Conservation (phyloP, 2,888 invertebrate genomes). For the Cantharis nigra region DNA sequence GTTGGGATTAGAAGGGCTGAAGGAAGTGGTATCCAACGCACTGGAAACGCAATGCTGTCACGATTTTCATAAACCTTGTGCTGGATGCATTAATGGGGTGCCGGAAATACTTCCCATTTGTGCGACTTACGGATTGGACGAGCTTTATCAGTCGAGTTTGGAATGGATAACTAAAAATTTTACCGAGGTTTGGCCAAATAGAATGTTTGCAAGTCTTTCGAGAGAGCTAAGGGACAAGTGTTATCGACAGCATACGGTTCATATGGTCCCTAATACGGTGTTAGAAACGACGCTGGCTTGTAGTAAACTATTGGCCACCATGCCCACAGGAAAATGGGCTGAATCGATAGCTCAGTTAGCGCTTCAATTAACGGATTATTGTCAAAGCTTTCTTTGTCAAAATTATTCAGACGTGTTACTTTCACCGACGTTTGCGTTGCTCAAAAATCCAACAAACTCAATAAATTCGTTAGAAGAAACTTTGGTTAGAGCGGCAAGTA, state of each 20-base stretch:
- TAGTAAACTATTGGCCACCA: conserved; percentile 75
- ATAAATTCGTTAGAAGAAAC: conserved; percentile 65
- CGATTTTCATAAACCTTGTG: conserved; percentile 93
- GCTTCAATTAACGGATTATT: conserved; percentile 78
- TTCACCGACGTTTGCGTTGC: conserved; percentile 61
- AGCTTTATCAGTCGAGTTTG: conserved; percentile 82
- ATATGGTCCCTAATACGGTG: conserved; percentile 79
- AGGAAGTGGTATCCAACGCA: conserved; percentile 88
- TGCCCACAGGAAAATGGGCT: conserved; percentile 80
- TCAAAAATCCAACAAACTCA: conserved; percentile 63
- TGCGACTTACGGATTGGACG: conserved; percentile 84
- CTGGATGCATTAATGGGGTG: conserved; percentile 84
- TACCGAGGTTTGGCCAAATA: conserved; percentile 87
- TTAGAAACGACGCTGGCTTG: conserved; percentile 84
- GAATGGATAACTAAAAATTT: conserved; percentile 89
- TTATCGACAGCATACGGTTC: conserved; percentile 79
- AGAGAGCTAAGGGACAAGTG: conserved; percentile 83
- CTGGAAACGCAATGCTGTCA: conserved; percentile 86
- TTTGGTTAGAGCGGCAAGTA: conserved; percentile 76
- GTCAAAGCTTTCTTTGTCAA: conserved; percentile 80
- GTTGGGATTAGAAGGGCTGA: conserved; percentile 87
- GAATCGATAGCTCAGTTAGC: conserved; percentile 78
- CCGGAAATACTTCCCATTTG: conserved; percentile 86
- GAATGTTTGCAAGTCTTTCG: conserved; percentile 84
- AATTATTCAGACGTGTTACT: conserved; percentile 78